phyloP scores from a whole-genome alignment of 2,888 invertebrate genomes.

The Polia nebulosa region DNA sequence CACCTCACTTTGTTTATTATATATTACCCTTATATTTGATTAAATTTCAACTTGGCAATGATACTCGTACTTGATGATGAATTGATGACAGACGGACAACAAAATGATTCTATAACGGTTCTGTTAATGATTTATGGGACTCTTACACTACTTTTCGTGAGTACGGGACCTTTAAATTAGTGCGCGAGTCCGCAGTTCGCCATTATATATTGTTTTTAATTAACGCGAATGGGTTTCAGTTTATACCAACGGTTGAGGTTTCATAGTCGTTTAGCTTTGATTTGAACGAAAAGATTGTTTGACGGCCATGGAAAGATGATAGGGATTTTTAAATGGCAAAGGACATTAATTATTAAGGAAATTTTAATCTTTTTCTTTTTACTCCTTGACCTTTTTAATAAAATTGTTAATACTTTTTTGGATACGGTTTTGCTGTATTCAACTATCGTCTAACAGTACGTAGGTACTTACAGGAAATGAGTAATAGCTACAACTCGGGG shows the following conservation, averaged over 20 bases:
- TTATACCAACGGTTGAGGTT: conserved; percentile 8
- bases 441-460: too few species aligned
- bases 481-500: too few species aligned
- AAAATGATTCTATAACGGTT: too few species aligned
- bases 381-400: background rate
- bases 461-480: too few species aligned
- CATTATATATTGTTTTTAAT: conserved; percentile 50
- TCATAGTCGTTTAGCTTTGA: conserved; percentile 15
- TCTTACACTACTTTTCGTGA: too few species aligned
- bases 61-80: too few species aligned
- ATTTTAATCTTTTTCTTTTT: background rate
- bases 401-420: background rate
- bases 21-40: too few species aligned
- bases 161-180: background rate
- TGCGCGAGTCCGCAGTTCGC: background rate
- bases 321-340: background rate
- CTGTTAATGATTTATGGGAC: too few species aligned
- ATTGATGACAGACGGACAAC: too few species aligned
- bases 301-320: background rate
- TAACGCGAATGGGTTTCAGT: conserved; percentile 44
- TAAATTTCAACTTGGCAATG: too few species aligned
- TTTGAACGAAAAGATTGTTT: conserved; percentile 29
- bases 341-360: too few species aligned
- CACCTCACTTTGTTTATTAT: too few species aligned
- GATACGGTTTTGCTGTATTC: background rate